A percentile compares a stretch with the other conserved stretches of the same genome.
Evolutionary conservation across 2,888 invertebrate genomes (phyloP).

Genomic region (Tholera decimalis): DNA sequence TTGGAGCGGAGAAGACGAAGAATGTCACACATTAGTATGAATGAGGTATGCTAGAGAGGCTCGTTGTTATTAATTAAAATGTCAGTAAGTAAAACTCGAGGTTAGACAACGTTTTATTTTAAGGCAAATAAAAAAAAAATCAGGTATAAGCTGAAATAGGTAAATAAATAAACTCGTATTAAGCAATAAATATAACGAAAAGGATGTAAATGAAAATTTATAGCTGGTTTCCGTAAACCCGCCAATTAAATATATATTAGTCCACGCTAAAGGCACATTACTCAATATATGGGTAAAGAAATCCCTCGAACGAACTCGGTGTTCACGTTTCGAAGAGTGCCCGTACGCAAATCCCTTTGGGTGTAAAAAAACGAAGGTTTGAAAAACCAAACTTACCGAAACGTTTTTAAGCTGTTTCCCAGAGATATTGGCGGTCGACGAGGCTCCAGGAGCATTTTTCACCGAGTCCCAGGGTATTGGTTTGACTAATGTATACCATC

Average conservation of each 20-base stretch:
- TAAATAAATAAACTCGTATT: conserved; percentile 9
- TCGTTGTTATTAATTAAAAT: background rate
- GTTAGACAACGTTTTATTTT: too few species aligned
- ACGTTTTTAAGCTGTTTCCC: conserved; percentile 81
- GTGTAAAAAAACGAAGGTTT: conserved; percentile 81
- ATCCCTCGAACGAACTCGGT: conserved; percentile 67
- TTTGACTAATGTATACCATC: conserved; percentile 79
- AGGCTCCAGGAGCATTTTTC: conserved; percentile 77
- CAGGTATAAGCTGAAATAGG: background rate
- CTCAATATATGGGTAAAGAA: conserved; percentile 66
- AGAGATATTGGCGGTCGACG: conserved; percentile 83
- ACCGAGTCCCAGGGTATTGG: conserved; percentile 76
- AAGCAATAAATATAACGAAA: conserved; percentile 47
- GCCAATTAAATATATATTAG: conserved; percentile 72
- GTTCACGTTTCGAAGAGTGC: conserved; percentile 70
- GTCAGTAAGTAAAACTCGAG: background rate
- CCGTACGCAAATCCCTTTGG: conserved; percentile 77
- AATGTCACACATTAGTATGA: background rate
- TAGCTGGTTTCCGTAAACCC: conserved; percentile 63
- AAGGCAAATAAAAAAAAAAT: too few species aligned
- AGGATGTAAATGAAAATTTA: conserved; percentile 53
- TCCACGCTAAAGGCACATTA: conserved; percentile 68
- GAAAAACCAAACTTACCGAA: conserved; percentile 78
- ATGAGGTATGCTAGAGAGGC: background rate
- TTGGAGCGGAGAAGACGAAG: too few species aligned